phyloP scores from a whole-genome alignment of 2,113 vertebrate species.

The Naja naja region DNA sequence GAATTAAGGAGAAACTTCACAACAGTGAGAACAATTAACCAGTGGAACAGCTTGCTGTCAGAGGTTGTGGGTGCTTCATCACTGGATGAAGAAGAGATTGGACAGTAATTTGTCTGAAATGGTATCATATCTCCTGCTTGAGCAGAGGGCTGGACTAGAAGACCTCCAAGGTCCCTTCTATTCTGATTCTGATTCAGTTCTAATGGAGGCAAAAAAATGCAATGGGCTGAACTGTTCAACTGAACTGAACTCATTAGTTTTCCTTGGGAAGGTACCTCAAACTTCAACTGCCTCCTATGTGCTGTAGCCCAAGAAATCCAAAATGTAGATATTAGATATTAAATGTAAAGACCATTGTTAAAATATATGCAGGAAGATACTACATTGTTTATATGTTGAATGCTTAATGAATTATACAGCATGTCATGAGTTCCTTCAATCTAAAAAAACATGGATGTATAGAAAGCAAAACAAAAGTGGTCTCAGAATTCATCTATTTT shows the following conservation, averaged over 20 bases:
- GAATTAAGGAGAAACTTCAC: too few relatives aligned
- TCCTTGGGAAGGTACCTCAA: not conserved
- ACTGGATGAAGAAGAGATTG: too few relatives aligned
- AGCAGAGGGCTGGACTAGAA: too few relatives aligned
- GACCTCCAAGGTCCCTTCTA: too few relatives aligned
- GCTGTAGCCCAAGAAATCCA: rapidly evolving
- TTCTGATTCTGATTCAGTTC: not conserved
- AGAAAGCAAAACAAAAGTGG: not conserved
- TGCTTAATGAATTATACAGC: not conserved
- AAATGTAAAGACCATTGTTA: not conserved
- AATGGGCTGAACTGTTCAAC: not conserved
- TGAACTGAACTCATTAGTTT: not conserved
- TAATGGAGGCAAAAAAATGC: not conserved
- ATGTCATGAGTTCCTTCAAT: not conserved
- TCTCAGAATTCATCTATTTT: slow-evolving; percentile 6
- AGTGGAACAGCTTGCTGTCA: too few relatives aligned
- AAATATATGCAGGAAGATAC: not conserved
- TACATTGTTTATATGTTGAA: slow-evolving; percentile 40
- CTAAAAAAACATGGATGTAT: slow-evolving; percentile 37
- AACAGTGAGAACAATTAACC: too few relatives aligned
- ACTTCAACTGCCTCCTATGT: rapidly evolving
- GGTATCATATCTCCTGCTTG: too few relatives aligned
- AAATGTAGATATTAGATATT: not conserved
- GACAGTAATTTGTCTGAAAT: too few relatives aligned
- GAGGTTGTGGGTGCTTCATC: too few relatives aligned